Evolutionary conservation across 2,888 invertebrate species (phyloP).

Genomic region (Operophtera brumata): DNA sequence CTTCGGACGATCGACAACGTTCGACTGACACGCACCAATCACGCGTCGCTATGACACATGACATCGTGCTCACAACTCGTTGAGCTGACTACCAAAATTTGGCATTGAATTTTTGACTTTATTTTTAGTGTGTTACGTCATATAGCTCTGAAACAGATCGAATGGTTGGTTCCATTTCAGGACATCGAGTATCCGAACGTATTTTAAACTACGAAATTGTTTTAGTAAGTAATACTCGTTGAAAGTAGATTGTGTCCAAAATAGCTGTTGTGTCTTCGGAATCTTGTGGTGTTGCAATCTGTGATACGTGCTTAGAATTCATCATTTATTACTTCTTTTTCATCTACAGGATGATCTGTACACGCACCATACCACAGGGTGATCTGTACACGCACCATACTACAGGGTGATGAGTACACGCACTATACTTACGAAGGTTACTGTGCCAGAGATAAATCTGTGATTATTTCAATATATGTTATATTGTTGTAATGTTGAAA

Average conservation of each 20-base stretch:
- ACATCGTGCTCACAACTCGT: too few relatives aligned
- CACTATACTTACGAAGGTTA: too few relatives aligned
- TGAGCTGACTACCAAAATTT: background rate
- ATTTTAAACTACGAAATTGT: conserved; percentile 61
- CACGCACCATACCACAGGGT: too few relatives aligned
- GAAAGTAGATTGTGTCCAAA: conserved; percentile 41
- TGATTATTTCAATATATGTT: too few relatives aligned
- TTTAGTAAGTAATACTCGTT: conserved; percentile 64
- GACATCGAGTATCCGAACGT: conserved; percentile 76
- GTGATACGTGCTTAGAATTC: conserved; percentile 18
- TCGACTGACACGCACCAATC: too few relatives aligned
- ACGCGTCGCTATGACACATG: too few relatives aligned
- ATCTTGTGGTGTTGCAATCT: conserved; percentile 17
- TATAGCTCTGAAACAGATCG: conserved; percentile 58
- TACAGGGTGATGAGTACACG: too few relatives aligned
- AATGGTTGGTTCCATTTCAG: conserved; percentile 73
- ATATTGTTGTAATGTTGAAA: too few relatives aligned
- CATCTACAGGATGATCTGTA: background rate
- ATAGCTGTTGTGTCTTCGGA: conserved; percentile 25
- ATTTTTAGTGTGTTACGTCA: conserved; percentile 2
- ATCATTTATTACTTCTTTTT: background rate
- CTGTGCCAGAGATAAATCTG: too few relatives aligned
- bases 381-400: too few relatives aligned
- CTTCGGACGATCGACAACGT: too few relatives aligned
- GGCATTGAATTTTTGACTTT: conserved; percentile 1